Evolutionary conservation across 2,888 invertebrate genomes (phyloP).

Genomic region (Carcina quercana): DNA sequence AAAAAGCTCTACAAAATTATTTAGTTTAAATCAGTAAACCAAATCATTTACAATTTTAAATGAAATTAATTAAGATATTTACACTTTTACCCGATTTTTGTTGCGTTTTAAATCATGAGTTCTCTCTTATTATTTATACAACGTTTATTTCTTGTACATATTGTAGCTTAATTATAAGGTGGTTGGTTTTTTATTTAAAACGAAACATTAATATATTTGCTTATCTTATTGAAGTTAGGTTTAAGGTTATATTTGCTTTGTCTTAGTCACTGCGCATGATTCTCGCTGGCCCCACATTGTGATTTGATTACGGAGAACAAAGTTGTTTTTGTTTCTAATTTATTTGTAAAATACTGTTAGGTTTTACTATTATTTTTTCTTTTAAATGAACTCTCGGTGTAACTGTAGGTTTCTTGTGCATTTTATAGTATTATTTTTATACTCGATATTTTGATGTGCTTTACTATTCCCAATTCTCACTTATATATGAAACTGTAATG

Average conservation of each 20-base stretch:
- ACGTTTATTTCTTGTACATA: constrained; percentile 50
- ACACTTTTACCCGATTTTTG: constrained; percentile 5
- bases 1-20: too few species aligned
- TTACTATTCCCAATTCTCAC: constrained; percentile 22
- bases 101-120: constrained; percentile 1
- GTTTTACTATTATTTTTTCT: constrained; percentile 39
- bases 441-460: constrained; percentile 24
- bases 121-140: constrained; percentile 56
- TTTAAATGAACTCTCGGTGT: constrained; percentile 32
- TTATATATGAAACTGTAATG: constrained; percentile 21
- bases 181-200: constrained; percentile 60
- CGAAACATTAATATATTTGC: constrained; percentile 58
- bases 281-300: constrained; percentile 45
- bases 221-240: constrained; percentile 29
- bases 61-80: too few species aligned
- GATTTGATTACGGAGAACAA: constrained; percentile 68
- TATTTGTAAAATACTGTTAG: constrained; percentile 68
- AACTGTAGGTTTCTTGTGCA: constrained; percentile 32
- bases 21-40: too few species aligned
- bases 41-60: too few species aligned
- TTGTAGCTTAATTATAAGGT: constrained; percentile 39
- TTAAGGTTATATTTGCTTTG: constrained; percentile 31
- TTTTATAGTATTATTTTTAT: constrained; percentile 31
- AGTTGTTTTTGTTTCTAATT: constrained; percentile 73
- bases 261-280: constrained; percentile 18